Base-by-base conservation (phyloP, 1,140 invertebrate species). In the Euwallacea similis region DNA sequence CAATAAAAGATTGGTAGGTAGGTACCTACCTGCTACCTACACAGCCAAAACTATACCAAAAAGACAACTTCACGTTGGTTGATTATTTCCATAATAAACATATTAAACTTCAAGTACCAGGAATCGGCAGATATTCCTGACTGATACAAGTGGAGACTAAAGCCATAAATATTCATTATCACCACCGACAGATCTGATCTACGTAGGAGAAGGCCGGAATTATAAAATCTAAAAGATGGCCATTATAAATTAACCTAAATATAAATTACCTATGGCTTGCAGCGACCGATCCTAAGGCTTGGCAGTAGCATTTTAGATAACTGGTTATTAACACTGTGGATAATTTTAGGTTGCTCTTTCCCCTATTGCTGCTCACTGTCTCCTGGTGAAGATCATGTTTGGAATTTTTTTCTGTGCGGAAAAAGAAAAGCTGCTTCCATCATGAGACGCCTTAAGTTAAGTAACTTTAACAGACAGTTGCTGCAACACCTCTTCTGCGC, bases 191-290 rank as follows among this genome's bases (percentile, higher is more conserved):
- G 66, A 68, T 68, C 66, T 16, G 66, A 68, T 68, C 46, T 66
- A 33, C 60, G 63, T 55, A 8, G 16, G 13, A 47, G 55, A 59
- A 68, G 60, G 55, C 56, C 47, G 62, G 33, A 74, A 74, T 74
- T 74, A 74, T 67, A 72, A 69, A 59, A 21, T 61, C 53, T 66
- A 59, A 68, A 69, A 74, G 74, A 69, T 74, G 68, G 44, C 54
- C 75, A 76, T 77, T 77, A 77, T 73, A 74, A 77, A 76, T 77
- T 77, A 76, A 61, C 75, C 74, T 77, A 76, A 77, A 74, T 69
- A 76, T 76, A 74, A 69, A 74, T 74, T 74, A 74, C 64, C 64
- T 42, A 50, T n/a, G 54, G 42, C 55, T 21, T 33, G 46, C 46
- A 50, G 43, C 10, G 42, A 68, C 41, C 61, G 9, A 72, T 68